phyloP scores from a whole-genome alignment of 1,140 invertebrate species.

The Heliconius hewitsoni region DNA sequence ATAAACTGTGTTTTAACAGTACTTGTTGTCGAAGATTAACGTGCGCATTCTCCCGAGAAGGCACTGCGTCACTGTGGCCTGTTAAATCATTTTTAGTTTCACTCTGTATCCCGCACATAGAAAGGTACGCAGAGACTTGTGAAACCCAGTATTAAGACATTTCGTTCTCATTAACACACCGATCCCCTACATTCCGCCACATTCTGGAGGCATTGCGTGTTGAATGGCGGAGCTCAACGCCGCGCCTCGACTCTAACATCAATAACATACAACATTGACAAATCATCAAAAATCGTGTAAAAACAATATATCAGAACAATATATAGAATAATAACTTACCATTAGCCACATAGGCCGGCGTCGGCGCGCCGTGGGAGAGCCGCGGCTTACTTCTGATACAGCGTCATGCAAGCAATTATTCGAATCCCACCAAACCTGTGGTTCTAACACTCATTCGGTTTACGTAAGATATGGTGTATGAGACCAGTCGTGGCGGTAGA shows the following conservation, averaged over 20 bases:
- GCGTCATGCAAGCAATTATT: slow-evolving; percentile 70
- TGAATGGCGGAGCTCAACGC: not conserved
- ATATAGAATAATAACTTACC: slow-evolving; percentile 70
- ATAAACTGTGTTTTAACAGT: no score
- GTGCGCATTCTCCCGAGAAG: no score
- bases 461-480: slow-evolving; percentile 47
- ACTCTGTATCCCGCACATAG: no score
- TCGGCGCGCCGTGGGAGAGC: slow-evolving; percentile 73
- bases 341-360: slow-evolving; percentile 61
- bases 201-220: no score
- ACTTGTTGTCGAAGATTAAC: no score
- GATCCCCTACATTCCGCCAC: no score
- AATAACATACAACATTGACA: slow-evolving; percentile 11
- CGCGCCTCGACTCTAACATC: not conserved
- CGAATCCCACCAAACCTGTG: slow-evolving; percentile 63
- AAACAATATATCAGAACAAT: slow-evolving; percentile 63
- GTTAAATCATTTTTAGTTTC: no score
- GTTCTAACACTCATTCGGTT: slow-evolving; percentile 64
- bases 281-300: slow-evolving; percentile 21
- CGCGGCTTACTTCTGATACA: slow-evolving; percentile 62
- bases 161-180: not conserved
- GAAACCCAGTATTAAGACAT: not conserved
- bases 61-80: no score
- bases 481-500: no score
- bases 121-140: no score